Evolutionary conservation across 2,888 invertebrate genomes (phyloP).

Genomic region (Xanthia togata): DNA sequence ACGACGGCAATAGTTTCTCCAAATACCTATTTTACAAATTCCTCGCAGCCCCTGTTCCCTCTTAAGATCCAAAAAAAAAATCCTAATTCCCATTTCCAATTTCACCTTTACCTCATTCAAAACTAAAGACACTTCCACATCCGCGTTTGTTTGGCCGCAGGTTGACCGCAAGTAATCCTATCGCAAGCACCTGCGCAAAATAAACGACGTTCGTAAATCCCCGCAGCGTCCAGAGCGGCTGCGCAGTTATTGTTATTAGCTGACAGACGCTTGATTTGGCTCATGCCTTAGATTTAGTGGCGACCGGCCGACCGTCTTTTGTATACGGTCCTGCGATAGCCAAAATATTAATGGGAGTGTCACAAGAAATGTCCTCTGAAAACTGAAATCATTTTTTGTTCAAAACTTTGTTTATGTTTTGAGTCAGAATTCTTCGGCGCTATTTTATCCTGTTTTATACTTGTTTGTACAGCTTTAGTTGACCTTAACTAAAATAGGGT

Average conservation of each 20-base stretch:
- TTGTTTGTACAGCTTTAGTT: conserved; percentile 49
- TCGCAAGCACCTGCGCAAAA: conserved; percentile 76
- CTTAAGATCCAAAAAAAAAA: not conserved
- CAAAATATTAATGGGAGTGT: conserved; percentile 50
- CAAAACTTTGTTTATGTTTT: conserved; percentile 17
- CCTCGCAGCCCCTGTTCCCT: no score
- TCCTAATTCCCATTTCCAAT: not conserved
- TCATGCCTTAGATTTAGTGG: conserved; percentile 60
- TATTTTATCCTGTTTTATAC: conserved; percentile 20
- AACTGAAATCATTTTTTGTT: conserved; percentile 29
- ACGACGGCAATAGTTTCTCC: no score
- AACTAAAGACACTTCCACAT: conserved; percentile 29
- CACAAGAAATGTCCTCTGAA: conserved; percentile 16
- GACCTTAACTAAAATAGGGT: conserved; percentile 47
- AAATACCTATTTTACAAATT: no score
- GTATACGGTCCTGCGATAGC: conserved; percentile 19
- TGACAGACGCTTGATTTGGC: conserved; percentile 73
- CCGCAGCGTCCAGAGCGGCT: conserved; percentile 65
- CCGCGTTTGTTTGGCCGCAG: conserved; percentile 64
- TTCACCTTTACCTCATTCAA: conserved; percentile 8
- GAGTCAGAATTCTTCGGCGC: conserved; percentile 1
- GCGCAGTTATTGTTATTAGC: conserved; percentile 75
- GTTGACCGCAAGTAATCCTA: conserved; percentile 79
- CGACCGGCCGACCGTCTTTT: conserved; percentile 35
- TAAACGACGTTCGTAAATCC: conserved; percentile 77